Evolutionary conservation across 2,113 vertebrate genomes (phyloP).

Genomic region (Xiphorhynchus elegans): DNA sequence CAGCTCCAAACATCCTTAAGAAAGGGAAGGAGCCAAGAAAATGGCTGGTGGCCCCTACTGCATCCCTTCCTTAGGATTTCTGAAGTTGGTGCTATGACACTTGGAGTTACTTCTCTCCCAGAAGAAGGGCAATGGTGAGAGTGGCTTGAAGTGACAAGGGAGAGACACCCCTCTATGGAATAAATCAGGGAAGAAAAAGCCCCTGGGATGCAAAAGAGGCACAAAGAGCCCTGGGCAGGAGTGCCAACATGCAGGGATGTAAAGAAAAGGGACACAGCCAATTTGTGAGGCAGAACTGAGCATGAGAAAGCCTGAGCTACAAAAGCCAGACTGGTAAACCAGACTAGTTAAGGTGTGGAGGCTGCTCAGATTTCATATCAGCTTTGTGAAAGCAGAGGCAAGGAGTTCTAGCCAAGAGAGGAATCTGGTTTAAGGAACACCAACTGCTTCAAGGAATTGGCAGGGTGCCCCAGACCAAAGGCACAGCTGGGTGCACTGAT

Average conservation of each 20-base stretch:
- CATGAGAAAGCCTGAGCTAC: neutral
- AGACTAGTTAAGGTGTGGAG: neutral
- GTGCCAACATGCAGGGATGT: neutral
- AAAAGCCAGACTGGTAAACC: neutral
- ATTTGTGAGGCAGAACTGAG: neutral
- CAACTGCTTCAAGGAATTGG: constrained; percentile 3
- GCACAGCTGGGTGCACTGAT: neutral
- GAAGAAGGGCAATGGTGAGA: neutral
- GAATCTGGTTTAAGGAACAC: neutral
- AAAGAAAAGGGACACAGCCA: neutral
- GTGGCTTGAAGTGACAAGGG: neutral
- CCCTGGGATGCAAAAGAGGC: neutral
- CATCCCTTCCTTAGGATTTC: neutral
- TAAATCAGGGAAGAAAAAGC: neutral
- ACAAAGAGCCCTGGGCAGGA: neutral
- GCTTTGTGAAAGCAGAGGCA: neutral
- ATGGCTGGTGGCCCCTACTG: neutral
- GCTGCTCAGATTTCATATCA: neutral
- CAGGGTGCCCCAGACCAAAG: neutral
- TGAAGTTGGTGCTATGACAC: neutral
- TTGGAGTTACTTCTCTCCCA: neutral
- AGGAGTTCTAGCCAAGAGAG: neutral
- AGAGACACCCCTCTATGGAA: neutral
- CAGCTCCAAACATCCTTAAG: neutral
- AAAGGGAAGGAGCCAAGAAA: neutral